A percentile compares a stretch with the other conserved stretches of the same genome.
These are phyloP conservation scores for Zaprionus ghesquierei DNA, from an alignment of 1,140 invertebrate genomes.

Conservation along the genomic window DNA sequence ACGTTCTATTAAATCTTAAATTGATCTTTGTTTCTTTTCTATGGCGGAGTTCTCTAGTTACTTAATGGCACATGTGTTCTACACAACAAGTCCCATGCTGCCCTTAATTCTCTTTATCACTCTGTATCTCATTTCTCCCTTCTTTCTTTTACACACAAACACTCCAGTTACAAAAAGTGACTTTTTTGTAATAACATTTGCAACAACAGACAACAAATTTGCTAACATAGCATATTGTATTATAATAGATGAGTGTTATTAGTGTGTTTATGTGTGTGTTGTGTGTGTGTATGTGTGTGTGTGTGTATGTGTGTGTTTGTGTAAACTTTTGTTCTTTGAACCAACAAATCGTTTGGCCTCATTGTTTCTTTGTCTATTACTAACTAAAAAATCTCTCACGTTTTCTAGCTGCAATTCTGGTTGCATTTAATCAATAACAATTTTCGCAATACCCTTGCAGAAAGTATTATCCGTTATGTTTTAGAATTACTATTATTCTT, in stretches of 20 bases:
- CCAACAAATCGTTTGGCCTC: constrained; percentile 76
- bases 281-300: constrained; percentile 33
- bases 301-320: constrained; percentile 42
- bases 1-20: constrained; percentile 32
- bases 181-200: constrained; percentile 30
- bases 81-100: constrained; percentile 22
- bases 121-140: neutral
- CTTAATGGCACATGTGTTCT: constrained; percentile 34
- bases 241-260: constrained; percentile 39
- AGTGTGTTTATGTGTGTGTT: constrained; percentile 47
- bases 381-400: constrained; percentile 24
- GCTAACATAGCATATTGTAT: constrained; percentile 37
- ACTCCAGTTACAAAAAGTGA: constrained; percentile 20
- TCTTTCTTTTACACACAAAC: neutral
- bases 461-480: neutral
- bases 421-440: constrained; percentile 18
- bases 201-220: constrained; percentile 48
- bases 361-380: constrained; percentile 13
- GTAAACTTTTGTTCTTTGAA: constrained; percentile 74
- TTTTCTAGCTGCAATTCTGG: constrained; percentile 19
- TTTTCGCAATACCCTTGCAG: constrained; percentile 20
- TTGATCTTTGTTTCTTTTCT: constrained; percentile 25
- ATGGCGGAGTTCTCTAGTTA: constrained; percentile 31
- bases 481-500: neutral
- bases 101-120: neutral